phyloP scores from a whole-genome alignment of 2,797 vertebrate species.

The Danio tinwini region DNA sequence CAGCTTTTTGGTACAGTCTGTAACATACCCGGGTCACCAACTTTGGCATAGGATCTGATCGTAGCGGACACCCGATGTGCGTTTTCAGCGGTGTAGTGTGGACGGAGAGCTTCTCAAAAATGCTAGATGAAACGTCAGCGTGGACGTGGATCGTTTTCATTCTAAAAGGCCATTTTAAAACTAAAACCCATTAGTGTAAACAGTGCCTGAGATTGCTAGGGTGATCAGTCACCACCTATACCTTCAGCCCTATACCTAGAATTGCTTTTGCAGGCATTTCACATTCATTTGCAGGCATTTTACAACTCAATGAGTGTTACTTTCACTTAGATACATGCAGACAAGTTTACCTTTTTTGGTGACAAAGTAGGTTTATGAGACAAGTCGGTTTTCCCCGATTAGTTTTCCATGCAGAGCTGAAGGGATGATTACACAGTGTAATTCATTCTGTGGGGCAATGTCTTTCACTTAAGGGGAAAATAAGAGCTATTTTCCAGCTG shows the following conservation, averaged over 20 bases:
- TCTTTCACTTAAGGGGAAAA: conserved; percentile 42
- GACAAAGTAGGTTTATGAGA: neutral
- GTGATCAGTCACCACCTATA: too few species aligned
- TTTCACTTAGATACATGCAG: neutral
- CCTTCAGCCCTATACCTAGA: too few species aligned
- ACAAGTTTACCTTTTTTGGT: neutral
- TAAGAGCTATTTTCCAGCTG: conserved; percentile 45
- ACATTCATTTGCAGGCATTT: neutral
- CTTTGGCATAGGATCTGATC: too few species aligned
- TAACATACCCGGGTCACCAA: too few species aligned
- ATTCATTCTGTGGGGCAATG: conserved; percentile 61
- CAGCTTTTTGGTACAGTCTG: too few species aligned
- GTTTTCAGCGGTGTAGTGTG: too few species aligned
- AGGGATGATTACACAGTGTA: conserved; percentile 46
- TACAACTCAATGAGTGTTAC: neutral
- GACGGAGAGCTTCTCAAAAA: too few species aligned
- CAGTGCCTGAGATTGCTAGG: neutral
- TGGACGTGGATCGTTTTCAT: too few species aligned
- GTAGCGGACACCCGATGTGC: too few species aligned
- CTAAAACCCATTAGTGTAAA: too few species aligned
- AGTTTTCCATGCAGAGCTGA: conserved; percentile 19
- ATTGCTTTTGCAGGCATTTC: neutral
- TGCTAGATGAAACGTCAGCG: too few species aligned
- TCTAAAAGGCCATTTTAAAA: too few species aligned
- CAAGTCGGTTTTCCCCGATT: conserved; percentile 3